A percentile compares a stretch with the other conserved stretches of the same genome.
Evolutionary conservation across 2,888 invertebrate species (phyloP).

Genomic region (Luffia ferchaultella): DNA sequence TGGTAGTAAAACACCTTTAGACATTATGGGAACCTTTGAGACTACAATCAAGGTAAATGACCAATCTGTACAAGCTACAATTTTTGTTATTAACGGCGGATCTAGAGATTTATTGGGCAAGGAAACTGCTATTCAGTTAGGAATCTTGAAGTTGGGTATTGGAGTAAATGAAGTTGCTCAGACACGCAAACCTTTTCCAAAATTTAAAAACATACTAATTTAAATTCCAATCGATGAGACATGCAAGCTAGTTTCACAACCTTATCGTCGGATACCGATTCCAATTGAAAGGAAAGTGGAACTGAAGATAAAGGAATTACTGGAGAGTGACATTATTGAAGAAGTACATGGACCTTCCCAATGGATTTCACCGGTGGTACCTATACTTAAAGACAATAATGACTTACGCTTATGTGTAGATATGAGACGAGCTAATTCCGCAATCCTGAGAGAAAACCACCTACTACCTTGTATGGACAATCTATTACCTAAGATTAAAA

Average conservation of each 20-base stretch:
- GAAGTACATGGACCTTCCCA: slow-evolving; percentile 20
- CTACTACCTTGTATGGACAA: too few species aligned
- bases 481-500: too few species aligned
- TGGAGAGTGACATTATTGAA: slow-evolving; percentile 19
- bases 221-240: slow-evolving; percentile 11
- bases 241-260: slow-evolving; percentile 9
- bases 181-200: slow-evolving; percentile 3
- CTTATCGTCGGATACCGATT: slow-evolving; percentile 10
- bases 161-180: slow-evolving; percentile 1
- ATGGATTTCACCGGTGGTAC: slow-evolving; percentile 23
- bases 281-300: slow-evolving; percentile 13
- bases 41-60: not conserved
- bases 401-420: slow-evolving; percentile 12
- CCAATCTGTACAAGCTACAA: slow-evolving; percentile 2
- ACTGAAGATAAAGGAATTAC: slow-evolving; percentile 16
- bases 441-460: too few species aligned
- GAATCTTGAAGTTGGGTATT: slow-evolving; percentile 2
- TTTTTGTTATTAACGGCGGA: slow-evolving; percentile 16
- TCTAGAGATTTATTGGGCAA: slow-evolving; percentile 15
- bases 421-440: too few species aligned
- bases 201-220: slow-evolving; percentile 4
- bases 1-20: slow-evolving; percentile 9
- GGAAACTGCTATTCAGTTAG: slow-evolving; percentile 11
- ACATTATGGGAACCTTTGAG: slow-evolving; percentile 4
- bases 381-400: slow-evolving; percentile 18